These are phyloP conservation scores for Eurosta solidaginis DNA, from an alignment of 1,140 invertebrate genomes.

Conservation along the genomic window DNA sequence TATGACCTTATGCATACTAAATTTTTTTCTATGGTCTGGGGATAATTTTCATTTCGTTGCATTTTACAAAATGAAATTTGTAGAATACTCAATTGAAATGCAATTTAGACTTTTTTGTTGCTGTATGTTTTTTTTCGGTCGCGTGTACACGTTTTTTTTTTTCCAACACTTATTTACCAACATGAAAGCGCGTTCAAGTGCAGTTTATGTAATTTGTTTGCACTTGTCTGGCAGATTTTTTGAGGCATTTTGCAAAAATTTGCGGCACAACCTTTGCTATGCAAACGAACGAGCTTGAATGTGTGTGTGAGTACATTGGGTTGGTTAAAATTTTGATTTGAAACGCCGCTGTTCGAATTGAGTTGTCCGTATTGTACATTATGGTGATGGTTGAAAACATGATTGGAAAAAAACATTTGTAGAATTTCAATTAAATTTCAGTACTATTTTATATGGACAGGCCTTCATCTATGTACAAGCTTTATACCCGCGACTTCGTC, in stretches of 20 bases:
- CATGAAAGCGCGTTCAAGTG: constrained; percentile 19
- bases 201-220: constrained; percentile 25
- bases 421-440: too few relatives aligned
- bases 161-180: neutral
- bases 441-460: too few relatives aligned
- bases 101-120: neutral
- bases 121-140: neutral
- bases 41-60: neutral
- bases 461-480: too few relatives aligned
- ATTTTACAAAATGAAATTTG: constrained; percentile 12
- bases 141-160: neutral
- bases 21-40: neutral
- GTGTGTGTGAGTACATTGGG: neutral
- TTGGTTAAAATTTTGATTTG: too few relatives aligned
- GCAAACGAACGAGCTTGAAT: neutral
- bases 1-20: neutral
- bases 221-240: neutral
- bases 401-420: too few relatives aligned
- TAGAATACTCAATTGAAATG: neutral
- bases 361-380: too few relatives aligned
- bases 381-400: too few relatives aligned
- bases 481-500: too few relatives aligned
- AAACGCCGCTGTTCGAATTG: too few relatives aligned
- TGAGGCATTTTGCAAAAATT: neutral
- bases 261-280: neutral